Base-by-base conservation (phyloP, 2,113 vertebrate species). In the Fulmarus glacialis region DNA sequence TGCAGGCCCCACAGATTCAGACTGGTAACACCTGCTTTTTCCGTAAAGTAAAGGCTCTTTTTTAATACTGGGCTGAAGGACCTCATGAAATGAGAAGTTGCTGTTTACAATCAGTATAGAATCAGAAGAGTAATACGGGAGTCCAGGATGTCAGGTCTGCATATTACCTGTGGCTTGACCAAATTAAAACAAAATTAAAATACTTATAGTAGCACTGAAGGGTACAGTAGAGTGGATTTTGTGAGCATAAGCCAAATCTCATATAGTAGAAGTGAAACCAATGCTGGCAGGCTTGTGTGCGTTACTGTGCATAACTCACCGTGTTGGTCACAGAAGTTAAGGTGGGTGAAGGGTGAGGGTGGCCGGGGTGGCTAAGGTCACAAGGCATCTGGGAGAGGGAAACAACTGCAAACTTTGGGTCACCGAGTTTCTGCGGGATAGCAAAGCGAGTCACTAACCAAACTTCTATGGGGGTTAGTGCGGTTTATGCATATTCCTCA, bases 271-370 rank as follows among this genome's bases (percentile, higher is more conserved):
- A 56, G 26, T 5, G 15, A 48, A 67, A 29, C 13, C 30, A 19
- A 1, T 16, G 48, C 71, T 78, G 40, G 24, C 47, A 70, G 52
- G 23, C 9, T 24, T 29, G 24, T 66, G 38, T n/a, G 34, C 2
- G 2, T 38, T 12, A 6, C 15, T 43, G 15, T 16, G 56, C 34
- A 4, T 17, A 47, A 5, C 45, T 12, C 34, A 6, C 47, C 0
- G 0, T 7, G 3, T 0, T 27, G 52, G 17, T 18, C 1, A 0
- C 38, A 24, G 50, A 21, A 18, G 9, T 22, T 53, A 15, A 42
- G 58, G 3, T 0, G 1, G 22, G 8, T 29, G 48, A 34, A 26
- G 20, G 17, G 8, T 18, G 32, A 75, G 42, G 30, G 5, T 83
- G 71, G 34, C 30, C 0, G 0, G 8, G 26, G 19, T 29, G 30